phyloP scores from a whole-genome alignment of 1,140 invertebrate genomes.

The Limonius californicus region DNA sequence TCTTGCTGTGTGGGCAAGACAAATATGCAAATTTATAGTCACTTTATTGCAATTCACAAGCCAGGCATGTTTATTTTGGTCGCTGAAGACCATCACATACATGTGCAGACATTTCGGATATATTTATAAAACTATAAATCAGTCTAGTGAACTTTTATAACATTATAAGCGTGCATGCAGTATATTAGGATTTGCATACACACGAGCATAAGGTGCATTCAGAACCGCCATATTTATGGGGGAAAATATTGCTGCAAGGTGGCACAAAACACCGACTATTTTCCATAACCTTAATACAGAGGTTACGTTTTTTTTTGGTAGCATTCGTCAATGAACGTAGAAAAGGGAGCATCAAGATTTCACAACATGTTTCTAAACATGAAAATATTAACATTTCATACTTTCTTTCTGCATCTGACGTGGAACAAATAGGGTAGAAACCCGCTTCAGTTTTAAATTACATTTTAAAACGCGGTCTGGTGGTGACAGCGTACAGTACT shows the following conservation, averaged over 20 bases:
- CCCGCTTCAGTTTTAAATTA: slow-evolving; percentile 33
- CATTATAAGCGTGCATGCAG: too few species aligned
- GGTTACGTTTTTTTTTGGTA: too few species aligned
- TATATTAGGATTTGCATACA: too few species aligned
- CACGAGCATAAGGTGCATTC: too few species aligned
- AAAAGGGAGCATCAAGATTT: too few species aligned
- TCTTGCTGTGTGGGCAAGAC: slow-evolving; percentile 21
- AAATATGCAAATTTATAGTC: slow-evolving; percentile 20
- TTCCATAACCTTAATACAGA: too few species aligned
- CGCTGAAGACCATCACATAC: slow-evolving; percentile 7
- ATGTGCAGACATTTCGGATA: slow-evolving; percentile 14
- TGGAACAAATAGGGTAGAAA: slow-evolving; percentile 30
- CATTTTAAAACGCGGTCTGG: slow-evolving; percentile 30
- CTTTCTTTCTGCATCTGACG: slow-evolving; percentile 27
- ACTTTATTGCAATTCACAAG: background rate
- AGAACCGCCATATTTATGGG: too few species aligned
- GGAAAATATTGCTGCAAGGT: too few species aligned
- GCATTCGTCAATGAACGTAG: too few species aligned
- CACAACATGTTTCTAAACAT: too few species aligned
- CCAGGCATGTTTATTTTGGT: background rate
- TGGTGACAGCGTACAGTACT: slow-evolving; percentile 30
- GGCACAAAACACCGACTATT: too few species aligned
- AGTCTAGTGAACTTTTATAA: background rate
- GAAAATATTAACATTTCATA: background rate
- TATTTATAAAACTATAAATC: slow-evolving; percentile 24